Evolutionary conservation across 2,888 invertebrate genomes (phyloP).

Genomic region (Drosophila austrosaltans): DNA sequence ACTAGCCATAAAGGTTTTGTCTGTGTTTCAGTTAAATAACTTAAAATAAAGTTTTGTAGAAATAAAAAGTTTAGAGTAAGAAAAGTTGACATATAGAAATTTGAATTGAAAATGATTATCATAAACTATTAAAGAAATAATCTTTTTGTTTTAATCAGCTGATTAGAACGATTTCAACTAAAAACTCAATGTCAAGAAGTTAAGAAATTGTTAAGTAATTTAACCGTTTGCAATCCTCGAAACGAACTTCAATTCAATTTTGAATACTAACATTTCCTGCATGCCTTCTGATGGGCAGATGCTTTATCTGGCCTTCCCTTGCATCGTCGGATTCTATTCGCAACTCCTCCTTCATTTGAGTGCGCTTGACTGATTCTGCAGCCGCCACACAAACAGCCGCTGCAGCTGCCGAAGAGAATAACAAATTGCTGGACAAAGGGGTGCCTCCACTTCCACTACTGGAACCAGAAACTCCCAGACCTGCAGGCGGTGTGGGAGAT

Average conservation of each 20-base stretch:
- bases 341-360: slow-evolving; percentile 45
- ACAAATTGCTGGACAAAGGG: slow-evolving; percentile 85
- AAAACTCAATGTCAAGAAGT: background rate
- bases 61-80: too few species aligned
- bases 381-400: slow-evolving; percentile 73
- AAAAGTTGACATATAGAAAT: too few species aligned
- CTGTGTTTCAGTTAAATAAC: too few species aligned
- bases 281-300: background rate
- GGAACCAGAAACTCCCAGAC: background rate
- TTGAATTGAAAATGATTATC: too few species aligned
- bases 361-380: slow-evolving; percentile 62
- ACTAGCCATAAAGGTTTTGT: too few species aligned
- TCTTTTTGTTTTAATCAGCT: too few species aligned
- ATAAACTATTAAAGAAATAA: too few species aligned
- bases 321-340: slow-evolving; percentile 12
- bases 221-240: too few species aligned
- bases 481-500: slow-evolving; percentile 45
- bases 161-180: too few species aligned
- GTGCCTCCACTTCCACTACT: slow-evolving; percentile 26
- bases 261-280: slow-evolving; percentile 2
- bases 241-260: background rate
- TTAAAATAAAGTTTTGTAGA: too few species aligned
- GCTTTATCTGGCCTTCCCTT: slow-evolving; percentile 28
- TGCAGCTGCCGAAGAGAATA: slow-evolving; percentile 83
- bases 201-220: background rate